Evolutionary conservation across 1,140 invertebrate genomes (phyloP).

Genomic region (Drosophila kikkawai): DNA sequence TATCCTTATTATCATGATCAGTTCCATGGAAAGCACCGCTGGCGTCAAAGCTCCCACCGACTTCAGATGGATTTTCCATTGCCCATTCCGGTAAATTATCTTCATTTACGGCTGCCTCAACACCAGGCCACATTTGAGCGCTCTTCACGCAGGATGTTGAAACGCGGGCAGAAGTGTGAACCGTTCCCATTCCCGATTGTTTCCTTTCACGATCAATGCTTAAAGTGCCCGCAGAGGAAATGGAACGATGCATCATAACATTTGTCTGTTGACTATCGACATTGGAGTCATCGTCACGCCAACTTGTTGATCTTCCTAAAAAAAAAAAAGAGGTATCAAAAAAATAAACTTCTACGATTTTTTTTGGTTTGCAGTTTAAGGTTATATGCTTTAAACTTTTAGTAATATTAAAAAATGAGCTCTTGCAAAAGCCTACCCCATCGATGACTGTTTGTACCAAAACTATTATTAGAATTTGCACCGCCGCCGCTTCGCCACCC

Average conservation of each 20-base stretch:
- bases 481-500: slow-evolving; percentile 66
- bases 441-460: slow-evolving; percentile 50
- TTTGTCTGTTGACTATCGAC: slow-evolving; percentile 39
- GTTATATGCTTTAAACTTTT: not conserved
- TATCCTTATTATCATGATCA: slow-evolving; percentile 32
- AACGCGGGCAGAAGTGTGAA: slow-evolving; percentile 18
- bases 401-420: not conserved
- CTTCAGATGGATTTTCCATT: slow-evolving; percentile 90
- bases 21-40: slow-evolving; percentile 92
- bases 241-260: slow-evolving; percentile 56
- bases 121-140: slow-evolving; percentile 43
- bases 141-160: slow-evolving; percentile 23
- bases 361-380: not conserved
- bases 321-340: not conserved
- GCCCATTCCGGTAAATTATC: slow-evolving; percentile 92
- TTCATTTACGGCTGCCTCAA: slow-evolving; percentile 76
- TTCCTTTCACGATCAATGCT: slow-evolving; percentile 43
- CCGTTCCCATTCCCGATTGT: slow-evolving; percentile 11
- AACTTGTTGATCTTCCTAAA: slow-evolving; percentile 86
- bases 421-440: slow-evolving; percentile 62
- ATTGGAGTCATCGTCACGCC: slow-evolving; percentile 88
- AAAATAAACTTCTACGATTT: no score
- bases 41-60: slow-evolving; percentile 94
- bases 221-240: slow-evolving; percentile 63
- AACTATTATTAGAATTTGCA: slow-evolving; percentile 30